A percentile compares a stretch with the other conserved stretches of the same genome.
Evolutionary conservation across 2,888 invertebrate species (phyloP).

Genomic region (Tetranychus piercei): DNA sequence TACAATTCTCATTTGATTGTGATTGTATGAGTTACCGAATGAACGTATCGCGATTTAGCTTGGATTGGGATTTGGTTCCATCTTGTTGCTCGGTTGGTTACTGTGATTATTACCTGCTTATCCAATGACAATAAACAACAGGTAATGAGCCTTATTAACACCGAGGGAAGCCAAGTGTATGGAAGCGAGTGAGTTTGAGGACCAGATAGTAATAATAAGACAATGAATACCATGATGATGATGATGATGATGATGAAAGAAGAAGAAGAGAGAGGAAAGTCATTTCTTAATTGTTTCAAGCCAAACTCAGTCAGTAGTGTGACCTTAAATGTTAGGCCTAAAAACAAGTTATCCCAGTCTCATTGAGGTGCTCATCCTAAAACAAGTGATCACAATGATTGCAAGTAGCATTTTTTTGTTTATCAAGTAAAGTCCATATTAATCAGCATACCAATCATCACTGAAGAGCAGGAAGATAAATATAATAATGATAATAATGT

Average conservation of each 20-base stretch:
- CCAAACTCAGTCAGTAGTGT: neutral
- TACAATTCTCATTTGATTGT: neutral
- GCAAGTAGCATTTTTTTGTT: neutral
- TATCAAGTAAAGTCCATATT: neutral
- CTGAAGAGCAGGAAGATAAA: neutral
- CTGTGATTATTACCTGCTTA: neutral
- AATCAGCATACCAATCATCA: neutral
- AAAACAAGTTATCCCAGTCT: neutral
- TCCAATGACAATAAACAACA: neutral
- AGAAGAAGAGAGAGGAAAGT: neutral
- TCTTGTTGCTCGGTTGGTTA: neutral
- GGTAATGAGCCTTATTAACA: neutral
- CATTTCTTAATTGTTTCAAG: neutral
- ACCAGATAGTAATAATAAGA: neutral
- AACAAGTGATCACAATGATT: neutral
- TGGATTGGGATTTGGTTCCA: neutral
- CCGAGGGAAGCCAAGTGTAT: neutral
- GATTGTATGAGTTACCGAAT: neutral
- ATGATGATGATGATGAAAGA: neutral
- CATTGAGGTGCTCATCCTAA: neutral
- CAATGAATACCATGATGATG: neutral
- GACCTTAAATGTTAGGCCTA: neutral
- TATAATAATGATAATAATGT: neutral
- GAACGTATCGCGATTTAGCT: neutral
- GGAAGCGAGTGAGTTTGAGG: neutral